phyloP scores from a whole-genome alignment of 2,888 invertebrate genomes.

The Yponomeuta sedellus region DNA sequence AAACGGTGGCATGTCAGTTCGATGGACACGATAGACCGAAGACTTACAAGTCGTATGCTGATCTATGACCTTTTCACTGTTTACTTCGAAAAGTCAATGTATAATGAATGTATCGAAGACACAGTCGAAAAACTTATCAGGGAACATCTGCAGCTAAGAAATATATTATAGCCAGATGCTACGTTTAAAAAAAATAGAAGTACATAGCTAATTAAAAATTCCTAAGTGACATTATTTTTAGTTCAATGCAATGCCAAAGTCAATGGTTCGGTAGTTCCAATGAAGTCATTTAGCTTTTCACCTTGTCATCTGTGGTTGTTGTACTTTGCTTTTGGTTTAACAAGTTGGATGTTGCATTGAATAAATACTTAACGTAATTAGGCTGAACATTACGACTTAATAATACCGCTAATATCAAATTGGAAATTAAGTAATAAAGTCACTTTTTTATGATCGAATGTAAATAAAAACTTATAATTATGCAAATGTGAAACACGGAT shows the following conservation, averaged over 20 bases:
- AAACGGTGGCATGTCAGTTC: conserved; percentile 21
- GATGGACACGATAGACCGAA: conserved; percentile 24
- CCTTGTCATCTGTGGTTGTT: conserved; percentile 1
- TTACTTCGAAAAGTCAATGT: conserved; percentile 19
- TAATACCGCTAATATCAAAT: neutral
- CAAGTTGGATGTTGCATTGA: neutral
- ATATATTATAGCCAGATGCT: neutral
- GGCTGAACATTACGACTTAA: neutral
- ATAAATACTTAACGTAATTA: neutral
- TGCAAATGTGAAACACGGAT: neutral
- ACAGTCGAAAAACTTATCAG: neutral
- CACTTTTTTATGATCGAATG: conserved; percentile 7
- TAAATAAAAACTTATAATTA: neutral
- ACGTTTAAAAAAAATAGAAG: neutral
- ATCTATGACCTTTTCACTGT: conserved; percentile 32
- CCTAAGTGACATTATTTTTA: neutral
- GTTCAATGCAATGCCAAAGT: neutral
- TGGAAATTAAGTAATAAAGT: conserved; percentile 7
- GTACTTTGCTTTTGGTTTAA: neutral
- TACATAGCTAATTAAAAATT: neutral
- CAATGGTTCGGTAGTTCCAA: neutral
- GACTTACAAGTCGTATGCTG: conserved; percentile 32
- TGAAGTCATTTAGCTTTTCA: conserved; percentile 11
- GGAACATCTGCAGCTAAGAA: neutral
- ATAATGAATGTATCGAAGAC: neutral